Evolutionary conservation across 2,113 vertebrate genomes (phyloP), one percentile per base, ranked within the genome.

Genomic region (Phrynosoma platyrhinos): DNA sequence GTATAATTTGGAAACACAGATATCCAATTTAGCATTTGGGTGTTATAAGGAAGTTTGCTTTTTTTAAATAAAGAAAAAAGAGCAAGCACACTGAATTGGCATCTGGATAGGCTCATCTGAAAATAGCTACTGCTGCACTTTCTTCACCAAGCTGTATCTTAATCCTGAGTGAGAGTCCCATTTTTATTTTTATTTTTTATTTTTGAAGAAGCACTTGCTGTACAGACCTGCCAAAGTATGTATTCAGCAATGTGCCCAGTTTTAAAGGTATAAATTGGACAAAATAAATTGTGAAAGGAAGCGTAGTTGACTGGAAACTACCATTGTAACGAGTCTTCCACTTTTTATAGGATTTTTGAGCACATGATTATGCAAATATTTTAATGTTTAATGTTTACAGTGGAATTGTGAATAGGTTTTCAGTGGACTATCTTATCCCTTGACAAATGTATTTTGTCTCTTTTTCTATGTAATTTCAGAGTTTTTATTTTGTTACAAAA

Each of bases 401-500:
- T 98, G 98, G 98, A 98, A 98, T 97, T 97, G 97, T 97, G 97
- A 97, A 97, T 97, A 97, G 95, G 98, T 98, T 98, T 98, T 98
- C 98, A 98, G 98, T 98, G 97, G 97, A 98, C 98, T 98, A 97
- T 97, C 97, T 98, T 97, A 97, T 97, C 96, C 98, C 97, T 98
- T 97, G 97, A 97, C 98, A 98, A 98, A 97, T 97, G 96, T 97
- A 98, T 98, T 98, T 98, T 97, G 97, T 98, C 97, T 97, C 98
- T 99, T 78, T 97, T 99, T 98, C 97, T 98, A 99, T 96, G 95
- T 96, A 98, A 98, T 98, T 98, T 98, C 97, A 99, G 97, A 99
- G 98, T 97, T 99, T 99, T 99, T 99, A 99, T 99, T 99, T 99
- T 99, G 97, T 98, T 99, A 98, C 97, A 97, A 97, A 98, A 97